A percentile compares a stretch with the other conserved stretches of the same genome.
Evolutionary conservation across 2,113 vertebrate species (phyloP).

Genomic region (Proterorhinus semilunaris): DNA sequence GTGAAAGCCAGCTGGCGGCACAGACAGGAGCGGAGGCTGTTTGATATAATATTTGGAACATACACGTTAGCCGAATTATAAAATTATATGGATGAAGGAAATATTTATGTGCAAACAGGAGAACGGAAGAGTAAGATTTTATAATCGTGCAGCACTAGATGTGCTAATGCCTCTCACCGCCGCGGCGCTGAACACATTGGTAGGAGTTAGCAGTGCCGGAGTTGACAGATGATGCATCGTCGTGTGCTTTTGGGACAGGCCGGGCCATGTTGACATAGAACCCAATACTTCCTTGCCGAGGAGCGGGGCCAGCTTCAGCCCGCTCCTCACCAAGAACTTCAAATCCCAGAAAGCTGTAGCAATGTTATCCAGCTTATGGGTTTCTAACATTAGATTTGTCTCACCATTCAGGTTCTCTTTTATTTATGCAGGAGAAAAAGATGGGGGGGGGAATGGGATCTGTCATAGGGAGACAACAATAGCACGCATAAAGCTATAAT

Average conservation of each 20-base stretch:
- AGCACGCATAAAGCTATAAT: not conserved
- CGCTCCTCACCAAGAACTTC: constrained; percentile 58
- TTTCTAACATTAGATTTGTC: constrained; percentile 66
- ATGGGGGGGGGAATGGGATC: not conserved
- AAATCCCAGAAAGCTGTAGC: constrained; percentile 66
- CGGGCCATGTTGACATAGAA: constrained; percentile 76
- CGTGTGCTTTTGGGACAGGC: constrained; percentile 70
- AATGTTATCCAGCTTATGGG: constrained; percentile 66
- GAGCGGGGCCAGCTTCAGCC: constrained; percentile 66
- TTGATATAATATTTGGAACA: constrained; percentile 9
- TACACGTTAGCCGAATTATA: constrained; percentile 10
- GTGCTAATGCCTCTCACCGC: constrained; percentile 44
- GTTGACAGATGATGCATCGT: constrained; percentile 77
- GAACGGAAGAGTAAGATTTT: not conserved
- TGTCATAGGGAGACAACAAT: constrained; percentile 43
- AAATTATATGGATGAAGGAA: constrained; percentile 27
- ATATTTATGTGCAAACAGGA: constrained; percentile 37
- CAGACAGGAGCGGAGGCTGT: not conserved
- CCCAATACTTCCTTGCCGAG: constrained; percentile 79
- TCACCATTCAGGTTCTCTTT: constrained; percentile 56
- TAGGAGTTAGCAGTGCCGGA: constrained; percentile 56
- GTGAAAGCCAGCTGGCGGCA: constrained; percentile 23
- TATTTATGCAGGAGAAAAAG: constrained; percentile 48
- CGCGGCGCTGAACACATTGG: constrained; percentile 42
- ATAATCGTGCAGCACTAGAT: constrained; percentile 1